Percentiles rank a stretch among this genome's conserved stretches.
phyloP scores from a whole-genome alignment of 2,113 vertebrate species.

The Colossoma macropomum region DNA sequence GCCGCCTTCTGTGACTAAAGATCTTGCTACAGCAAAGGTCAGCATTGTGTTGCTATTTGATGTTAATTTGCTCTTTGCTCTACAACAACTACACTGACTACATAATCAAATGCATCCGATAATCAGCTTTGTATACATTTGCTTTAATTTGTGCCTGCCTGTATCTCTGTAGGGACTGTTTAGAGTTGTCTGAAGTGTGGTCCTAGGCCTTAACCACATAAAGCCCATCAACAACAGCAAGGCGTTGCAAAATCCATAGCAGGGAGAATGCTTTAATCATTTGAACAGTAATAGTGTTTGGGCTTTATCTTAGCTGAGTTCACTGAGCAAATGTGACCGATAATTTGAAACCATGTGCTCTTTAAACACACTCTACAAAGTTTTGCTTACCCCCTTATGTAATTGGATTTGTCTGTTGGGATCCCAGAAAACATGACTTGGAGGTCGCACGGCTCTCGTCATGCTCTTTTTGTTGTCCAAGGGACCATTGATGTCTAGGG shows the following conservation, averaged over 20 bases:
- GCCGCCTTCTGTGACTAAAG: background rate
- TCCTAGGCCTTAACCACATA: slow-evolving; percentile 1
- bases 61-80: background rate
- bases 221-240: background rate
- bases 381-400: slow-evolving; percentile 11
- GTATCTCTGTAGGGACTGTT: background rate
- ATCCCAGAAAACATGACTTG: slow-evolving; percentile 8
- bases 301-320: slow-evolving; percentile 11
- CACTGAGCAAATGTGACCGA: slow-evolving; percentile 18
- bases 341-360: slow-evolving; percentile 39
- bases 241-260: background rate
- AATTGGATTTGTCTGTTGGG: slow-evolving; percentile 38
- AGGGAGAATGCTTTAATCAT: slow-evolving; percentile 8
- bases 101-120: background rate
- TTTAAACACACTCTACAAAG: slow-evolving; percentile 11
- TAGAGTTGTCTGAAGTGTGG: background rate
- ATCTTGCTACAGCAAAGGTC: background rate
- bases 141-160: background rate
- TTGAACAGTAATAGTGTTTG: slow-evolving; percentile 8
- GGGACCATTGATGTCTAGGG: slow-evolving; percentile 36
- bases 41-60: background rate
- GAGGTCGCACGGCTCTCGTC: slow-evolving; percentile 22
- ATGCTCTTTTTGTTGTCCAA: background rate
- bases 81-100: background rate
- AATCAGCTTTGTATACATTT: background rate